These are phyloP conservation scores for Australoheros scitulus DNA, from an alignment of 2,113 vertebrate species.

Conservation along the genomic window DNA sequence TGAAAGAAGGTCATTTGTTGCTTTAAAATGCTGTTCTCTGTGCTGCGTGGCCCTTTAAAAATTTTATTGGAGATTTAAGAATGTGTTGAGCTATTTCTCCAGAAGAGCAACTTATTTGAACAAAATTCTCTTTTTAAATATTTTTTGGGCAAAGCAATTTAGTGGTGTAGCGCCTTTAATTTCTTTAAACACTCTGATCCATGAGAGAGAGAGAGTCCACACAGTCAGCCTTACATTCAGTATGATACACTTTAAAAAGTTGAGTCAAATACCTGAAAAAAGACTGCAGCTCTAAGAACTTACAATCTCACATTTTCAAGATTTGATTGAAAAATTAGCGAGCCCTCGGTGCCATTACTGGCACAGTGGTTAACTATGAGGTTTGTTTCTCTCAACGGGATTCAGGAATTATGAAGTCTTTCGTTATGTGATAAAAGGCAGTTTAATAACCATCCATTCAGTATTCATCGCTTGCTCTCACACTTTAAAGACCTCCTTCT, in stretches of 20 bases:
- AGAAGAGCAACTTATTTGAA: neutral
- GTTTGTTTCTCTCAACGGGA: constrained; percentile 29
- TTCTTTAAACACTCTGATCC: neutral
- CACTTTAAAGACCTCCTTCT: constrained; percentile 41
- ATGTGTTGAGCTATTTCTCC: neutral
- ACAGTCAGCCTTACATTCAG: neutral
- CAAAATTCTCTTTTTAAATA: neutral
- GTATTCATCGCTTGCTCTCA: constrained; percentile 27
- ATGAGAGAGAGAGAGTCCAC: neutral
- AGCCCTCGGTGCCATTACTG: neutral
- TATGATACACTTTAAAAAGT: neutral
- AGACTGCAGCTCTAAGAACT: neutral
- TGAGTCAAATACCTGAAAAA: neutral
- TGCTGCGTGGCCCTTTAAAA: constrained; percentile 7
- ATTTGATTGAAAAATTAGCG: constrained; percentile 11
- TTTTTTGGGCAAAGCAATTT: neutral
- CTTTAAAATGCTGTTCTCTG: constrained; percentile 8
- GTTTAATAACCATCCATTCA: constrained; percentile 52
- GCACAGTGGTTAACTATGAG: constrained; percentile 17
- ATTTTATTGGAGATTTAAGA: neutral
- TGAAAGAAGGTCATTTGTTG: constrained; percentile 46
- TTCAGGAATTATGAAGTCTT: constrained; percentile 31
- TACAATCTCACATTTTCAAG: constrained; percentile 13
- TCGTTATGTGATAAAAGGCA: constrained; percentile 28
- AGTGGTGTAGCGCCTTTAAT: neutral